Percentiles rank a stretch among this genome's conserved stretches.
phyloP scores from a whole-genome alignment of 2,888 invertebrate species.

The Conchocele bisecta region DNA sequence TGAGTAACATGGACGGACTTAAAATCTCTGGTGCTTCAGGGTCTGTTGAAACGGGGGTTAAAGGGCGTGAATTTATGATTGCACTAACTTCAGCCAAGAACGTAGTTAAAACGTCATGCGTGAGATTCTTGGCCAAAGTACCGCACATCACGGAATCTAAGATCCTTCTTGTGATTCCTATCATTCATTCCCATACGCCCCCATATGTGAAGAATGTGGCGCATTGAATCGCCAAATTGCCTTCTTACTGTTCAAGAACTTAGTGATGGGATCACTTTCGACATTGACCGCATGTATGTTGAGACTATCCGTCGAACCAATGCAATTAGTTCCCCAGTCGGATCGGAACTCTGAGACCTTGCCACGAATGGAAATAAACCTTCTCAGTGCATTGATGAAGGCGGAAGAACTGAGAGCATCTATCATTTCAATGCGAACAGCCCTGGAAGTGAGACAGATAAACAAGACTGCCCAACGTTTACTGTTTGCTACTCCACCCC shows the following conservation, averaged over 20 bases:
- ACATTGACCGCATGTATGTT: constrained; percentile 18
- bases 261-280: too few relatives aligned
- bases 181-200: constrained; percentile 52
- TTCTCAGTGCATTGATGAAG: constrained; percentile 39
- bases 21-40: constrained; percentile 22
- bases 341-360: constrained; percentile 26
- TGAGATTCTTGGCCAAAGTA: too few relatives aligned
- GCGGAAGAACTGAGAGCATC: constrained; percentile 33
- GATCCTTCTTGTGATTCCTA: too few relatives aligned
- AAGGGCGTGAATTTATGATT: constrained; percentile 15
- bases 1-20: constrained; percentile 24
- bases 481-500: constrained; percentile 23
- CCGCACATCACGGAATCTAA: constrained; percentile 29
- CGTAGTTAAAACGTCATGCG: too few relatives aligned
- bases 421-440: constrained; percentile 46
- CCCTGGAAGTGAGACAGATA: constrained; percentile 37
- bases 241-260: not conserved
- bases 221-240: constrained; percentile 35
- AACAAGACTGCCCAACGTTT: constrained; percentile 50
- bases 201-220: constrained; percentile 55
- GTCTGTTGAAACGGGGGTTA: constrained; percentile 18
- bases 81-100: constrained; percentile 20
- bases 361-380: constrained; percentile 39
- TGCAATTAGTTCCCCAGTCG: constrained; percentile 41
- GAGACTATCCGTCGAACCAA: constrained; percentile 31